Base-by-base conservation (phyloP, 1,140 invertebrate genomes). In the Ditylenchus dipsaci region DNA sequence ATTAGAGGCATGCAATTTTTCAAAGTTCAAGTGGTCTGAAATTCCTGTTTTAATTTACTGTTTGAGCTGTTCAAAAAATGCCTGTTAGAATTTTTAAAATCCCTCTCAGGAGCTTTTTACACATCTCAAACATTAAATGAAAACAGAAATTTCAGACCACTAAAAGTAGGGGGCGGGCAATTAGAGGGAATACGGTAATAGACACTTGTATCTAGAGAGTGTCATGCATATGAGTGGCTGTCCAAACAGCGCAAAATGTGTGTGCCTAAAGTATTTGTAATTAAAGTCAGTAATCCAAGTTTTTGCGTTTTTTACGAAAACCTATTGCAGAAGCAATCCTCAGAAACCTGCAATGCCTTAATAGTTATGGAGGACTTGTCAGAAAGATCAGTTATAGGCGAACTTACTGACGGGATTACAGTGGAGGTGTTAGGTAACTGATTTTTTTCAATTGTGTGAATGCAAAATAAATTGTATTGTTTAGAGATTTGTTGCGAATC, bases 361-460 rank as follows among this genome's bases (percentile, higher is more conserved):
- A 62, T 80, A n/a, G 58, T 80, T 17, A 82, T 80, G 78, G 80
- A 80, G 57, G 78, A 80, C 56, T 59, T 82, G n/a, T 61, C 58
- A 17, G 80, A 82, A 61, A 70, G 67, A 21, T 73, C 73, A 3
- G 27, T 60, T n/a, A 64, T 66, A 21, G 63, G 65, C 27, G 72
- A 82, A 30, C 56, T 78, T 3, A 70, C 47, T 3, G 69, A 75
- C 19, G 78, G 74, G 5, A 64, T 79, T 5, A 27, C 30, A 58
- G 68, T 76, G 29, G 78, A 77, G 65, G 74, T 73, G 19, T 57
- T 49, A 21, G 21, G 21, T 64, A 69, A 47, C 59, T 73, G 29
- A 63, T 63, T 30, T 65, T 64, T 0, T 69, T 64, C 1, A 45
- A 69, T 38, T 68, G 62, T 29, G 15, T 67, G 21, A 27, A 64